These are phyloP conservation scores for Urocyon cinereoargenteus DNA, from an alignment of 2,797 vertebrate genomes.

Conservation along the genomic window DNA sequence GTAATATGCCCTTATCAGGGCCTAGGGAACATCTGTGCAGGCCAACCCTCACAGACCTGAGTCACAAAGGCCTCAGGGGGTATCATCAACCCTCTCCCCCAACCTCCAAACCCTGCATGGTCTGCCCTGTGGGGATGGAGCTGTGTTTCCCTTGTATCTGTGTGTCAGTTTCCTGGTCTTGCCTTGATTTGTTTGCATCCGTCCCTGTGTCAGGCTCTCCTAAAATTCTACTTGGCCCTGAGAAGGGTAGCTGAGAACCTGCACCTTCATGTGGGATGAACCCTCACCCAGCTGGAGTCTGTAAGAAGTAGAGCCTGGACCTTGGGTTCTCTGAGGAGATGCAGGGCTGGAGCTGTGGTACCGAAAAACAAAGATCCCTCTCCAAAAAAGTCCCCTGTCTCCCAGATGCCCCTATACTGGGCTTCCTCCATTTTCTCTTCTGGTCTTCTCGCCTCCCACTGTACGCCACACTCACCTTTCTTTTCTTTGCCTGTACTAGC, in stretches of 20 bases:
- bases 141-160: conserved; percentile 21
- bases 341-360: neutral
- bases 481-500: neutral
- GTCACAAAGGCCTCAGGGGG: neutral
- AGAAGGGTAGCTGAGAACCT: neutral
- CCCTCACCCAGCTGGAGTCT: neutral
- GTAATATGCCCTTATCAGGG: neutral
- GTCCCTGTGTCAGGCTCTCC: conserved; percentile 12
- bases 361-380: neutral
- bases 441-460: neutral
- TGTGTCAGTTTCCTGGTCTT: conserved; percentile 43
- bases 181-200: conserved; percentile 44
- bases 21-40: neutral
- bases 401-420: neutral
- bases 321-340: conserved; percentile 13
- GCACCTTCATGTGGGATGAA: neutral
- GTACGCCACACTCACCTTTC: neutral
- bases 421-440: conserved; percentile 18
- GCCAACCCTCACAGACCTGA: conserved; percentile 4
- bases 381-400: neutral
- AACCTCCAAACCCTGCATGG: neutral
- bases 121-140: neutral
- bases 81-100: neutral
- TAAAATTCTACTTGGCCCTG: conserved; percentile 36
- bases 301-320: conserved; percentile 23